A percentile compares a stretch with the other conserved stretches of the same genome.
Conservation (phyloP, 2,113 vertebrate species). For the Centropus unirufus region DNA sequence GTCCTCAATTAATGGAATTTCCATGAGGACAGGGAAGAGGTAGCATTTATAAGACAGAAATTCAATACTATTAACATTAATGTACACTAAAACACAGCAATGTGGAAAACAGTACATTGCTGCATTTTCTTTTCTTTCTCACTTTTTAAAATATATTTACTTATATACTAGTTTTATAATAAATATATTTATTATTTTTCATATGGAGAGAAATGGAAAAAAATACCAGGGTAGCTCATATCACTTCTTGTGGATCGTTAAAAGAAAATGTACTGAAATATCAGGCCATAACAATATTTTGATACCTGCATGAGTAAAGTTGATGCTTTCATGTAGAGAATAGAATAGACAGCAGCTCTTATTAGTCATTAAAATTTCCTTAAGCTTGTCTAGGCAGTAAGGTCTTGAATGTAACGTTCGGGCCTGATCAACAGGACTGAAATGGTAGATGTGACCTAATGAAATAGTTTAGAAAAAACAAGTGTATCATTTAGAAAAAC, state of each 20-base stretch:
- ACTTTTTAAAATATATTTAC: neutral
- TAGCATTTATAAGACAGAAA: neutral
- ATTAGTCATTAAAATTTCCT: neutral
- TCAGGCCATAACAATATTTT: neutral
- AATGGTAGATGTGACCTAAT: no score
- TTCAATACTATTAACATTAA: neutral
- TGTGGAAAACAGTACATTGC: neutral
- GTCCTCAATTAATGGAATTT: neutral
- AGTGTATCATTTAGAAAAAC: neutral
- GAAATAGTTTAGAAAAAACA: neutral
- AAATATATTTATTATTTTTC: neutral
- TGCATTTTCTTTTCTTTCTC: neutral
- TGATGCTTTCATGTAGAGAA: neutral
- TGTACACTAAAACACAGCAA: neutral
- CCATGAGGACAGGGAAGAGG: neutral
- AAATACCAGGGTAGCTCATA: neutral
- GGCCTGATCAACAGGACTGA: no score
- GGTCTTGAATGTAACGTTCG: neutral
- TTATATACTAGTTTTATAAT: no score
- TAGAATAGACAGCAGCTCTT: neutral
- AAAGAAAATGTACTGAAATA: neutral
- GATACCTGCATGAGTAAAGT: neutral
- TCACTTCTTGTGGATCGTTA: neutral
- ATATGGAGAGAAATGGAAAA: neutral
- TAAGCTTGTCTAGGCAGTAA: neutral